phyloP scores from a whole-genome alignment of 2,888 invertebrate genomes.

The Drosophila subquinaria region DNA sequence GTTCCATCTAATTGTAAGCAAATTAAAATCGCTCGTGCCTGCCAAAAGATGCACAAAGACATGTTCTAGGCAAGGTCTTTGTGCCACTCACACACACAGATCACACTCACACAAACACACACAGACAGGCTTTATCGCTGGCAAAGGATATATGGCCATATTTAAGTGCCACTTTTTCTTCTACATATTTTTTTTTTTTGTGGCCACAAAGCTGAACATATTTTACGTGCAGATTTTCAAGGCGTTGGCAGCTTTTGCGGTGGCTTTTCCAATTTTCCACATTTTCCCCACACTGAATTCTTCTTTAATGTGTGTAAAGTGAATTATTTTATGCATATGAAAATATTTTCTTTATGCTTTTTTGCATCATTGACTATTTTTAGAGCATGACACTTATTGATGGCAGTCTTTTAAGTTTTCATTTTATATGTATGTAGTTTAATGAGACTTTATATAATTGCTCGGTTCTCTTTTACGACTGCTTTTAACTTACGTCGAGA shows the following conservation, averaged over 20 bases:
- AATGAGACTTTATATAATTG: conserved; percentile 5
- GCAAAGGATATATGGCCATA: conserved; percentile 30
- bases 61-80: conserved; percentile 8
- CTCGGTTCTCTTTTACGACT: conserved; percentile 13
- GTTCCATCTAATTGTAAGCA: conserved; percentile 60
- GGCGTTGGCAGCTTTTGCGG: conserved; percentile 45
- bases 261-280: background rate
- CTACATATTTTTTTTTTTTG: background rate
- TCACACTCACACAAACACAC: background rate
- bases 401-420: conserved; percentile 4
- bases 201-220: conserved; percentile 28
- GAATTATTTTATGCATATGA: conserved; percentile 43
- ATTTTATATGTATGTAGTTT: conserved; percentile 5
- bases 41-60: conserved; percentile 15
- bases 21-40: conserved; percentile 60
- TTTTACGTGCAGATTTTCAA: conserved; percentile 45
- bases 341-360: conserved; percentile 16
- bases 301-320: conserved; percentile 17
- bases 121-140: background rate
- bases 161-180: conserved; percentile 12
- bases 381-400: background rate
- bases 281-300: background rate
- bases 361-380: background rate
- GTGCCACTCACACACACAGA: conserved; percentile 9
- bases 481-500: background rate